Conservation (phyloP, 1,140 invertebrate genomes). For the Drosophila parvula region DNA sequence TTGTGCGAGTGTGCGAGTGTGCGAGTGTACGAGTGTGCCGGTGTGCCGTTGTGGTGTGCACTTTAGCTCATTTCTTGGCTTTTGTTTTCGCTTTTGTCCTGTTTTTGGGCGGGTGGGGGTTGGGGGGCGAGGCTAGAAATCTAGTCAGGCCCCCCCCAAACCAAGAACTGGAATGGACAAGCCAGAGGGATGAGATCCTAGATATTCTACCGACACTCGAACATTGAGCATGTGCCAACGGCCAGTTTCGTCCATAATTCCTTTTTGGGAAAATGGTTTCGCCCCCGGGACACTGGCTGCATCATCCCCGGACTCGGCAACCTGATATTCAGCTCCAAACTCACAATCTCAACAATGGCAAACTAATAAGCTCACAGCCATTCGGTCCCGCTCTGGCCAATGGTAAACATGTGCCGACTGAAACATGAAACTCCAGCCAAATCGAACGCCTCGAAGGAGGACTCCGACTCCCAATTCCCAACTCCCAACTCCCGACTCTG, state of each 20-base stretch:
- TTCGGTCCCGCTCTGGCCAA: constrained; percentile 15
- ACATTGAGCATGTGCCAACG: constrained; percentile 62
- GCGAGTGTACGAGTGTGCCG: constrained; percentile 13
- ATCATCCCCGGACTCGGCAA: constrained; percentile 26
- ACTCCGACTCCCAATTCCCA: not conserved
- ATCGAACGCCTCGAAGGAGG: constrained; percentile 24
- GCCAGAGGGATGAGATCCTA: constrained; percentile 16
- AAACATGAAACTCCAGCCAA: constrained; percentile 30
- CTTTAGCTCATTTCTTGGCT: constrained; percentile 82
- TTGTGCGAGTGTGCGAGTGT: constrained; percentile 10
- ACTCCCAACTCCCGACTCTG: too few species aligned
- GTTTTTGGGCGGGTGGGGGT: constrained; percentile 36
- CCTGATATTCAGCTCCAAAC: constrained; percentile 52
- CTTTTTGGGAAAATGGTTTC: constrained; percentile 60
- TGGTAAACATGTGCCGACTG: constrained; percentile 15
- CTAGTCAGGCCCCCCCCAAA: constrained; percentile 1
- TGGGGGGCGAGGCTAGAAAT: not conserved
- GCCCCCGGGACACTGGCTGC: constrained; percentile 22
- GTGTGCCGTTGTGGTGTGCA: constrained; percentile 54
- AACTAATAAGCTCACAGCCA: constrained; percentile 52
- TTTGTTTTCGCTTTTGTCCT: constrained; percentile 82
- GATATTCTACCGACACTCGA: constrained; percentile 40
- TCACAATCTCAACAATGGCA: constrained; percentile 58
- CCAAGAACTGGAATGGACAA: constrained; percentile 28
- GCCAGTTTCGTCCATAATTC: constrained; percentile 58